A percentile compares a stretch with the other conserved stretches of the same genome.
Evolutionary conservation across 2,113 vertebrate genomes (phyloP).

Genomic region (Saguinus imperator): DNA sequence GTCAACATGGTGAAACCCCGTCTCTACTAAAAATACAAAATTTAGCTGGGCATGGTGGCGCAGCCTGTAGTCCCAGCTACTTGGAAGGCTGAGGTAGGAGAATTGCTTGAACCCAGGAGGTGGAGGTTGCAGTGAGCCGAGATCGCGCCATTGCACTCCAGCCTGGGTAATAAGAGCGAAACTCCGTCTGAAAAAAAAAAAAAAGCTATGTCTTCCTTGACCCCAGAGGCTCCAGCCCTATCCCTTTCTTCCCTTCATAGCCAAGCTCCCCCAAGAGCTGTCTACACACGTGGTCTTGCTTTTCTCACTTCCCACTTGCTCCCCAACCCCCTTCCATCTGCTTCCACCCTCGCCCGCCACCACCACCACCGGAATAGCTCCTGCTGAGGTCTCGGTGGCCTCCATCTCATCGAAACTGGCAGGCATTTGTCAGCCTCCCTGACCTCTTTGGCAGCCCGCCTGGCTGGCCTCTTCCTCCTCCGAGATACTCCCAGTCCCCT

Average conservation of each 20-base stretch:
- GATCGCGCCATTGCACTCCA: too few species aligned
- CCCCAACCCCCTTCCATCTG: slow-evolving; percentile 72
- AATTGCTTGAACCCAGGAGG: too few species aligned
- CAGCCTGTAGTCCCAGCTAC: too few species aligned
- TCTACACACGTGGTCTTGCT: slow-evolving; percentile 44
- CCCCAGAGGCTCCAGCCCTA: neutral
- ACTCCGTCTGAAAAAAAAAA: neutral
- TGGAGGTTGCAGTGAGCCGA: too few species aligned
- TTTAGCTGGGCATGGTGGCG: too few species aligned
- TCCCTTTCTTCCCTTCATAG: neutral
- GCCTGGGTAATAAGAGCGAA: too few species aligned
- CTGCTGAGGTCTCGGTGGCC: neutral
- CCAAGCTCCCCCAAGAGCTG: neutral
- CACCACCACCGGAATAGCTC: slow-evolving; percentile 55
- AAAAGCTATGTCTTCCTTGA: slow-evolving; percentile 14
- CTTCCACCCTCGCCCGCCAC: slow-evolving; percentile 45
- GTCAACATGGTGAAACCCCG: too few species aligned
- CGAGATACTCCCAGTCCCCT: neutral
- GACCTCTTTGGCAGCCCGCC: neutral
- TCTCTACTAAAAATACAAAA: too few species aligned
- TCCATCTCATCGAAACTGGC: neutral
- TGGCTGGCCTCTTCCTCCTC: neutral
- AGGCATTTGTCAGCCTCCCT: neutral
- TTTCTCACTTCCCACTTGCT: slow-evolving; percentile 66
- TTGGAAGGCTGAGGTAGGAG: too few species aligned